Base-by-base conservation (phyloP, 1,140 invertebrate genomes). In the Drosophila biarmipes region DNA sequence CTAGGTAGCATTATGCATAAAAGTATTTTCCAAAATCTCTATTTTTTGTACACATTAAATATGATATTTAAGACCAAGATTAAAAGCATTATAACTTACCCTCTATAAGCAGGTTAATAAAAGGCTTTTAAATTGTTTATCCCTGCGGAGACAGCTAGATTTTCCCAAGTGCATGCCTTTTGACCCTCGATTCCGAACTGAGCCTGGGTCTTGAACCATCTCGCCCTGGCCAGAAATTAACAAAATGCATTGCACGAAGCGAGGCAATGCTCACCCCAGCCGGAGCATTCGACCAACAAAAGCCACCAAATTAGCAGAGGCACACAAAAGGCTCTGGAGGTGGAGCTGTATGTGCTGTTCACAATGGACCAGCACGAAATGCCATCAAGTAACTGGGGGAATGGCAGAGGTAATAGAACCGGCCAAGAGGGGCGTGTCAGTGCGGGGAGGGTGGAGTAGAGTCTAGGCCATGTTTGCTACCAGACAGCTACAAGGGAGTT, bases 251-350 rank as follows among this genome's bases (percentile, higher is more conserved):
- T 68, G 53, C 48, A 77, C 49, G 66, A 38, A 56, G 46, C 64
- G 11, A 42, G 49, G 52, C 61, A 31, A 51, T 38, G 46, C 59
- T 46, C 52, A 57, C 29, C 15, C 49, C 38, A 68, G 19, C 11
- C 14, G 34, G 38, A 53, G 42, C 73, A 77, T 37, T 29, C 55
- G 40, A 40, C 58, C 79, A 89, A 76, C 84, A 89, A 82, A 84
- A 73, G 79, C 84, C 79, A 66, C 72, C 84, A 87, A 89, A 84
- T 89, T 89, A 89, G 82, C 82, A 78, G 84, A 59, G 49, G 69
- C 58, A 84, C 78, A 82, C 57, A 87, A 62, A 64, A 51, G 73
- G 35, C 71, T 24, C 59, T 31, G 10, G 59, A 76, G 53, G 40
- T 53, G 52, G 46, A 45, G 62, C 49, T 12, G 42, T 40, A 42